These are phyloP conservation scores for Heteromormyrus szaboi DNA, from an alignment of 2,797 vertebrate species.

Conservation along the genomic window DNA sequence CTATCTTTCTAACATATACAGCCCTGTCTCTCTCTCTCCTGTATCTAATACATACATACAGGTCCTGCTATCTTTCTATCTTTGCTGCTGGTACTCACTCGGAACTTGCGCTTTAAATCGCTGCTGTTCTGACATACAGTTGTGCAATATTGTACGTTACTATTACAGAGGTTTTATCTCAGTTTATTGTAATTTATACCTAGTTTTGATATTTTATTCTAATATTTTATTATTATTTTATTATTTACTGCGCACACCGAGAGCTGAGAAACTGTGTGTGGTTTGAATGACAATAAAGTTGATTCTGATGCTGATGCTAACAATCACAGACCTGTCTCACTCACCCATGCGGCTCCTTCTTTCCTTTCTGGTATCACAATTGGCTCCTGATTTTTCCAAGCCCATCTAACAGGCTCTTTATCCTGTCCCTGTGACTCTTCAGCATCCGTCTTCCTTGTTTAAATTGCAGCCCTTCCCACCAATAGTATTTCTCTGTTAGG, in stretches of 20 bases:
- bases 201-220: no score
- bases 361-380: constrained; percentile 17
- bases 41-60: not conserved
- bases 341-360: constrained; percentile 26
- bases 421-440: constrained; percentile 7
- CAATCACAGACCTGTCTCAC: not conserved
- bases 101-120: no score
- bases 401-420: not conserved
- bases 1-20: not conserved
- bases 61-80: not conserved
- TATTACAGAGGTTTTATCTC: no score
- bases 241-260: no score
- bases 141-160: no score
- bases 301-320: not conserved
- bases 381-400: not conserved
- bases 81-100: no score
- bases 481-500: not conserved
- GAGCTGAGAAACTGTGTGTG: no score
- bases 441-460: not conserved
- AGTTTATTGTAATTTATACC: no score
- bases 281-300: no score
- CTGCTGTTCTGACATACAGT: no score
- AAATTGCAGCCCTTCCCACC: not conserved
- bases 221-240: no score
- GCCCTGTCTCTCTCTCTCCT: not conserved